Conservation (phyloP, 2,888 invertebrate species). For the Ophion ellenae region DNA sequence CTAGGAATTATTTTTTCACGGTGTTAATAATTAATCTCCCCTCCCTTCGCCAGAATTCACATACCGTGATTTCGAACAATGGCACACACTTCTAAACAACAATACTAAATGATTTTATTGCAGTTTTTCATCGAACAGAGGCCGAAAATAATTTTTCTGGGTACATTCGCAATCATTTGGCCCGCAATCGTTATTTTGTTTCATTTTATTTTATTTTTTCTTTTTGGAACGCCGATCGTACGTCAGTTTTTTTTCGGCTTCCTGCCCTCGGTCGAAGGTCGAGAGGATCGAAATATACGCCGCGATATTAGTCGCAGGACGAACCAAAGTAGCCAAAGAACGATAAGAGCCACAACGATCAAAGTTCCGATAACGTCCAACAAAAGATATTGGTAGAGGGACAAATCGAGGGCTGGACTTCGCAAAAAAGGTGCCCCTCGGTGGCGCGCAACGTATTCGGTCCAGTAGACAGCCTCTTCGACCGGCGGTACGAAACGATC, state of each 20-base stretch:
- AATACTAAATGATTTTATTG: neutral
- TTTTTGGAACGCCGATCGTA: neutral
- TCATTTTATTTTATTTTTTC: neutral
- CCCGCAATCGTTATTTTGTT: neutral
- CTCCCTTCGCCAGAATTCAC: too few species aligned
- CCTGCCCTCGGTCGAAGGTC: neutral
- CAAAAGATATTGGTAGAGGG: slow-evolving; percentile 81
- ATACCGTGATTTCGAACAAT: neutral
- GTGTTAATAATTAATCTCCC: too few species aligned
- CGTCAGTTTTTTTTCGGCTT: neutral
- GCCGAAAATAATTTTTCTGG: neutral
- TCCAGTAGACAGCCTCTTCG: slow-evolving; percentile 87
- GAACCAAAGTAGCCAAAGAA: slow-evolving; percentile 30
- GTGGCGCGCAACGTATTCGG: slow-evolving; percentile 87
- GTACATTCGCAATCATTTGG: too few species aligned
- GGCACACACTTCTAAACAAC: neutral
- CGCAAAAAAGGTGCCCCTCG: slow-evolving; percentile 85
- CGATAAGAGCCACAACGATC: slow-evolving; percentile 34
- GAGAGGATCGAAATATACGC: neutral
- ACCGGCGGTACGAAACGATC: slow-evolving; percentile 86
- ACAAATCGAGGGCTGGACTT: slow-evolving; percentile 85
- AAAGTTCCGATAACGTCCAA: slow-evolving; percentile 67
- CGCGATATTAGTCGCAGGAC: slow-evolving; percentile 18
- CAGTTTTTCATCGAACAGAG: neutral
- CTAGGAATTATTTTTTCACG: too few species aligned